phyloP scores from a whole-genome alignment of 2,113 vertebrate species.

The Lophura nycthemera region DNA sequence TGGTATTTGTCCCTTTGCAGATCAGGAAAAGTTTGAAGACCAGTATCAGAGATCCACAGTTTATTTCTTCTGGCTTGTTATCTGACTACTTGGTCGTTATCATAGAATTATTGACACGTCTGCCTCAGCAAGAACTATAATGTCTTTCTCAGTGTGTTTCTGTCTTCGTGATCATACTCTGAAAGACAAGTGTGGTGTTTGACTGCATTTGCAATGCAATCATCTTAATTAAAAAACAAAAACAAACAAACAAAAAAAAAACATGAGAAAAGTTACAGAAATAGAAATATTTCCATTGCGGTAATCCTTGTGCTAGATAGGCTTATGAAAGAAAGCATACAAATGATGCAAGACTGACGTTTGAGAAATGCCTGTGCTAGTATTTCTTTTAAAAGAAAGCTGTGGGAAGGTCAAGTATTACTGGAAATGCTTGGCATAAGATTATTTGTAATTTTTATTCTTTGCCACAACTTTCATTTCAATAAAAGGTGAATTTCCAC shows the following conservation, averaged over 20 bases:
- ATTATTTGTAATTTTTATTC: conserved; percentile 2
- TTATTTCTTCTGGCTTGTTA: not conserved
- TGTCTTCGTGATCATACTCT: not conserved
- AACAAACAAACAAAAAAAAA: no score
- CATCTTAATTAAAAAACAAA: not conserved
- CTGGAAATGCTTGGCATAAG: not conserved
- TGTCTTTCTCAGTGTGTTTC: not conserved
- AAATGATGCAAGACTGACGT: not conserved
- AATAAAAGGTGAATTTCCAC: conserved; percentile 29
- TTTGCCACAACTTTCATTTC: not conserved
- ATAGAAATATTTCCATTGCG: not conserved
- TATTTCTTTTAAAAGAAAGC: not conserved
- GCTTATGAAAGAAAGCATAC: not conserved
- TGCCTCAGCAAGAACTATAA: not conserved
- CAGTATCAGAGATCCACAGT: not conserved
- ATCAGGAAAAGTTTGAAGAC: not conserved
- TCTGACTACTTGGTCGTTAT: not conserved
- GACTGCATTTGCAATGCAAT: not conserved
- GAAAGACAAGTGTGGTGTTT: not conserved
- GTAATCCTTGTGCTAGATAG: not conserved
- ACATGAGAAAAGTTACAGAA: rapidly evolving
- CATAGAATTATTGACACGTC: rapidly evolving
- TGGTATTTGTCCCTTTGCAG: not conserved
- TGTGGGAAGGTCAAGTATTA: not conserved
- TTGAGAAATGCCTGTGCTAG: not conserved